Percentiles rank a stretch among this genome's conserved stretches.
Conservation (phyloP, 2,888 invertebrate species). For the Pilophorus perplexus region DNA sequence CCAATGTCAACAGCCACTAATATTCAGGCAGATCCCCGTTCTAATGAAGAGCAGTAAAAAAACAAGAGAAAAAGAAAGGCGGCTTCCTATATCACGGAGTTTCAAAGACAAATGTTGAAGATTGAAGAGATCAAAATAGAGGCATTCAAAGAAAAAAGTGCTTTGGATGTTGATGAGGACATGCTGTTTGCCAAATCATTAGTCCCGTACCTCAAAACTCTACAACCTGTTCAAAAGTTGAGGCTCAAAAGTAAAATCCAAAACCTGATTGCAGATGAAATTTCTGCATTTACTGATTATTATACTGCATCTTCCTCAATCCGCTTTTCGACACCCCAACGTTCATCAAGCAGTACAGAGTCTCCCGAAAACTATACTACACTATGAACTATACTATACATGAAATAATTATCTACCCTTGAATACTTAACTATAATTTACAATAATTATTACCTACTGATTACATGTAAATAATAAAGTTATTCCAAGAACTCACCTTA, state of each 20-base stretch:
- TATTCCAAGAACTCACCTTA: too few species aligned
- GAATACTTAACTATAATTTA: neutral
- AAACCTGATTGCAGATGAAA: neutral
- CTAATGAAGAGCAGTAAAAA: too few species aligned
- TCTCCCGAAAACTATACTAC: neutral
- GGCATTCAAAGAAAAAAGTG: neutral
- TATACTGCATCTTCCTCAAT: neutral
- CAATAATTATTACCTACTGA: too few species aligned
- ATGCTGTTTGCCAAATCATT: neutral
- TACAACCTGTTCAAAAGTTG: neutral
- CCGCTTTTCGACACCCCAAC: neutral
- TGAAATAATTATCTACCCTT: neutral
- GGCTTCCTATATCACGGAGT: neutral
- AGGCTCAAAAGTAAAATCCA: neutral
- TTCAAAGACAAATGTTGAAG: neutral
- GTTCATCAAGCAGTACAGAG: neutral
- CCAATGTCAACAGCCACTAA: neutral
- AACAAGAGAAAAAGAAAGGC: neutral
- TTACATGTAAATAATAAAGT: too few species aligned
- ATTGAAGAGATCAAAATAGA: neutral
- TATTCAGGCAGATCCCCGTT: neutral
- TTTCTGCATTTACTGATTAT: too few species aligned
- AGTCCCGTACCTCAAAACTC: neutral
- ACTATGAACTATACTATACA: too few species aligned
- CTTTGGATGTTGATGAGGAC: neutral